Evolutionary conservation across 2,113 vertebrate genomes (phyloP).

Genomic region (chimpanzee (Pan troglodytes)): DNA sequence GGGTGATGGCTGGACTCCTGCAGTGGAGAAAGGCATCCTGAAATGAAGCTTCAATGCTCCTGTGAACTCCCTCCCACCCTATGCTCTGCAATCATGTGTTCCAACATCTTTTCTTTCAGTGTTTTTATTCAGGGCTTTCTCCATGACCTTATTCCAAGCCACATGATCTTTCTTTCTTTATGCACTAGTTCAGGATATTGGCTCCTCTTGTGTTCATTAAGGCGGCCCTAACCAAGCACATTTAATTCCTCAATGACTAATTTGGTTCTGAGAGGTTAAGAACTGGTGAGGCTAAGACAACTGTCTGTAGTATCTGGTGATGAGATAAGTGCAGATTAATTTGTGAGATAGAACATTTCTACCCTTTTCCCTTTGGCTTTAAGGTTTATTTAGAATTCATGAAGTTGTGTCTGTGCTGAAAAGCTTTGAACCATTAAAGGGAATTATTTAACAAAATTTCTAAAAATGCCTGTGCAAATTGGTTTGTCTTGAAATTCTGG

Average conservation of each 20-base stretch:
- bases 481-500: constrained; percentile 71
- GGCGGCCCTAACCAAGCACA: background rate
- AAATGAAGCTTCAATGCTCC: background rate
- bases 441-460: constrained; percentile 74
- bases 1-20: background rate
- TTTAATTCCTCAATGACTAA: constrained; percentile 60
- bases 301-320: background rate
- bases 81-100: background rate
- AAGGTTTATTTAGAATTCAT: constrained; percentile 72
- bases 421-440: constrained; percentile 59
- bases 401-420: constrained; percentile 61
- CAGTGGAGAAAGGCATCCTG: fast-evolving
- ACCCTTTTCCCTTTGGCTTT: constrained; percentile 65
- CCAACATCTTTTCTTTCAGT: constrained; percentile 5
- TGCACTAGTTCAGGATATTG: background rate
- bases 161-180: constrained; percentile 67
- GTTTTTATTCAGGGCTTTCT: constrained; percentile 47
- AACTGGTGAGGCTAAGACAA: background rate
- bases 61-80: background rate
- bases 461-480: constrained; percentile 63
- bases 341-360: constrained; percentile 50
- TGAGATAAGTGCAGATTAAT: constrained; percentile 37
- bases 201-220: background rate
- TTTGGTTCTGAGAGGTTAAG: constrained; percentile 51
- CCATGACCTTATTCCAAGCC: constrained; percentile 62